A percentile compares a stretch with the other conserved stretches of the same genome.
These are phyloP conservation scores for Aurelia sp. DNA, from an alignment of 30 jellyfish, hydroid and myxozoan species.

Conservation along the genomic window DNA sequence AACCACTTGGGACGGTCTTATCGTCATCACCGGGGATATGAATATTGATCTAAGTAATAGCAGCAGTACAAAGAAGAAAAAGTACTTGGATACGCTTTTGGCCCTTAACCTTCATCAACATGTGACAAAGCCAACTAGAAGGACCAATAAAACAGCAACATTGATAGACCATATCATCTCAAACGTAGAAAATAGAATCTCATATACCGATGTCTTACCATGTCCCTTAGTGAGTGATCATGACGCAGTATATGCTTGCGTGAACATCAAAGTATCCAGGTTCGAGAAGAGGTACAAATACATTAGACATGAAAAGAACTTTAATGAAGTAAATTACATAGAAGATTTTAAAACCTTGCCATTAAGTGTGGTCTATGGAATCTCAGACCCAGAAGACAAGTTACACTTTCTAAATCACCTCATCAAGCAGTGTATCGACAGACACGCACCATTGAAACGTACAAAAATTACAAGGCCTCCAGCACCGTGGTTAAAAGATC, in stretches of 20 bases:
- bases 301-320: constrained; percentile 70
- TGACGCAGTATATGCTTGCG: constrained; percentile 45
- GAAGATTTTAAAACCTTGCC: constrained; percentile 58
- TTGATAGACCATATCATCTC: constrained; percentile 72
- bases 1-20: constrained; percentile 11
- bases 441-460: constrained; percentile 76
- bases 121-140: constrained; percentile 58
- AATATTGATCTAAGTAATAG: constrained; percentile 35
- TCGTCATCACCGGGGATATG: constrained; percentile 58
- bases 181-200: background rate
- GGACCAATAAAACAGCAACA: constrained; percentile 51
- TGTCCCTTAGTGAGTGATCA: constrained; percentile 54
- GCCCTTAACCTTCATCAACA: constrained; percentile 55
- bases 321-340: constrained; percentile 18
- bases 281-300: constrained; percentile 32
- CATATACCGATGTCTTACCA: constrained; percentile 27
- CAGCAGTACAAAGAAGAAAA: constrained; percentile 14
- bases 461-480: constrained; percentile 70
- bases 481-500: constrained; percentile 81
- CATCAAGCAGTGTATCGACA: constrained; percentile 53
- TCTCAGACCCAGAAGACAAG: constrained; percentile 66
- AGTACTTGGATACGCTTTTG: constrained; percentile 37
- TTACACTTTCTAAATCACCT: constrained; percentile 50
- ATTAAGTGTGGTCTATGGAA: constrained; percentile 54
- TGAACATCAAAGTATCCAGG: background rate